Conservation (phyloP, 2,797 vertebrate genomes). For the Petrocephalus sullivani region DNA sequence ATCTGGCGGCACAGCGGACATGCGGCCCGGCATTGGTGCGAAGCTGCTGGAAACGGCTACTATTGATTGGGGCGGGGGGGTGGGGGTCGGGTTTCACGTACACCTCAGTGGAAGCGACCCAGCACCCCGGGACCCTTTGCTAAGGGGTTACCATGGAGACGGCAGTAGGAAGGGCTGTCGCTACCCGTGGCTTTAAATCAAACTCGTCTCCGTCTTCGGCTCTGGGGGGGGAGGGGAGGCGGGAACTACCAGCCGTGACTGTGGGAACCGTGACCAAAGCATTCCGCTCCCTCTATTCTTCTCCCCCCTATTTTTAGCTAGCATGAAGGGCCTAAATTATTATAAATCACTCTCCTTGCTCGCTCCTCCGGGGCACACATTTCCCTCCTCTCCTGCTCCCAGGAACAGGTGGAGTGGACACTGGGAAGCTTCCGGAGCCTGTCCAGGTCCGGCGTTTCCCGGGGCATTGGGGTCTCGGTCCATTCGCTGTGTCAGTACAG, state of each 20-base stretch:
- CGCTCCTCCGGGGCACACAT: background rate
- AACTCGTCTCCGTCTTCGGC: slow-evolving; percentile 41
- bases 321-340: background rate
- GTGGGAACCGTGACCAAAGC: slow-evolving; percentile 8
- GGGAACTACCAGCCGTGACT: slow-evolving; percentile 26
- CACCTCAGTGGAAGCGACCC: background rate
- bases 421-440: background rate
- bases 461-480: background rate
- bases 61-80: slow-evolving; percentile 52
- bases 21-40: background rate
- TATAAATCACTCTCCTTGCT: background rate
- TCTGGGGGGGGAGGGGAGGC: slow-evolving; percentile 41
- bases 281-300: background rate
- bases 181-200: slow-evolving; percentile 50
- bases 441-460: background rate
- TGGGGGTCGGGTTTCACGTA: slow-evolving; percentile 55
- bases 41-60: slow-evolving; percentile 19
- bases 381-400: background rate
- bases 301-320: background rate
- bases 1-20: background rate
- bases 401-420: background rate
- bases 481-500: background rate
- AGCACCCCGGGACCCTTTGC: slow-evolving; percentile 38
- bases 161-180: slow-evolving; percentile 36
- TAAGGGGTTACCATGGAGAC: slow-evolving; percentile 62